A percentile compares a stretch with the other conserved stretches of the same genome.
Conservation (phyloP, 2,888 invertebrate genomes). For the Drosophila robusta region DNA sequence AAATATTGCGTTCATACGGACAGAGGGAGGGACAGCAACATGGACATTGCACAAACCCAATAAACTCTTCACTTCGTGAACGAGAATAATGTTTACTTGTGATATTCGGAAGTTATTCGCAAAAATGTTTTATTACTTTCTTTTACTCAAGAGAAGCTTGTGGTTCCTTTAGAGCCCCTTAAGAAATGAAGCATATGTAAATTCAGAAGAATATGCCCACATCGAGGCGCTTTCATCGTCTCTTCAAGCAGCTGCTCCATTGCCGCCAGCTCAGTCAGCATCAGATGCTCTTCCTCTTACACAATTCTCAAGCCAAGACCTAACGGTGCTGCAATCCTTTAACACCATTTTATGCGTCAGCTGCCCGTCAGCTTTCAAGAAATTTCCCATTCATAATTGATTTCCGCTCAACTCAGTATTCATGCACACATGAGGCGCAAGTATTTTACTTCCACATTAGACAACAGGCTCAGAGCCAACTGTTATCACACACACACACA, state of each 20-base stretch:
- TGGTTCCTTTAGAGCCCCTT: background rate
- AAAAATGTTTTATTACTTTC: background rate
- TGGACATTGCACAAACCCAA: too few relatives aligned
- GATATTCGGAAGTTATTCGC: too few relatives aligned
- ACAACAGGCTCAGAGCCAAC: conserved; percentile 46
- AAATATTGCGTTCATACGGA: too few relatives aligned
- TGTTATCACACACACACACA: conserved; percentile 47
- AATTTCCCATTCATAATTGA: conserved; percentile 66
- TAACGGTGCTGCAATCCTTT: conserved; percentile 70
- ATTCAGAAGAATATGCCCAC: background rate
- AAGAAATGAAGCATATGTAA: conserved; percentile 3
- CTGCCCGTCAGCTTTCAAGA: conserved; percentile 43
- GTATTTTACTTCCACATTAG: conserved; percentile 43
- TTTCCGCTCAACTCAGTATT: conserved; percentile 51
- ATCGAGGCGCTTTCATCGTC: conserved; percentile 7
- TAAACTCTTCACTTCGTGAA: too few relatives aligned
- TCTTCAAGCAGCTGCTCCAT: conserved; percentile 41
- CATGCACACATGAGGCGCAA: conserved; percentile 13
- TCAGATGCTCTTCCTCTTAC: conserved; percentile 19
- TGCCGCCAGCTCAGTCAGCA: background rate
- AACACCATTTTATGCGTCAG: conserved; percentile 53
- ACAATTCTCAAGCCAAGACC: conserved; percentile 16
- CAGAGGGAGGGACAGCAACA: too few relatives aligned
- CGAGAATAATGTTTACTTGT: too few relatives aligned
- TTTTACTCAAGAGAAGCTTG: background rate